phyloP scores from a whole-genome alignment of 1,140 invertebrate genomes.

The Sminthurides bifidus region DNA sequence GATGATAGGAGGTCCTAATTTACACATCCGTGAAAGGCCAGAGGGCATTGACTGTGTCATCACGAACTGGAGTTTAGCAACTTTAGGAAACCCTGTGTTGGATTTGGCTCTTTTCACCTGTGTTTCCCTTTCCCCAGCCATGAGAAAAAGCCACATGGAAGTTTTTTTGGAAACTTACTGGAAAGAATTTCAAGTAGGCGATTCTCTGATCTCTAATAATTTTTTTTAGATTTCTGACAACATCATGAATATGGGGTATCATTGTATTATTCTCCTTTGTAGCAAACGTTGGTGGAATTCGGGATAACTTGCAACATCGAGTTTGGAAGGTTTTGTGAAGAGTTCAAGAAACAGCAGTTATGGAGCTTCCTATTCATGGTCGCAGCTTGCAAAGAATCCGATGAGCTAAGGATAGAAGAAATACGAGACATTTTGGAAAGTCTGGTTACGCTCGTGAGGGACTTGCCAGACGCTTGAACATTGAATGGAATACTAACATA shows the following conservation, averaged over 20 bases:
- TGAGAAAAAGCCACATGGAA: background rate
- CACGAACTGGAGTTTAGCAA: conserved; percentile 2
- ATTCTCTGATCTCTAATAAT: background rate
- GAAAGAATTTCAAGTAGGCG: background rate
- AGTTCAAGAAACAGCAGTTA: conserved; percentile 1
- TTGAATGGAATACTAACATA: too few species aligned
- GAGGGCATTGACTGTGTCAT: conserved; percentile 1
- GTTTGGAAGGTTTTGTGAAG: background rate
- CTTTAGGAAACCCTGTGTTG: conserved; percentile 2
- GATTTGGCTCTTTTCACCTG: conserved; percentile 7
- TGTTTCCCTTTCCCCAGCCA: background rate
- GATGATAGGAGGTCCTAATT: conserved; percentile 5
- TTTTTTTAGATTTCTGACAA: too few species aligned
- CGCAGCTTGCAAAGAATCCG: conserved; percentile 1
- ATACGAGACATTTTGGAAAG: background rate
- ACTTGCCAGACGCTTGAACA: too few species aligned
- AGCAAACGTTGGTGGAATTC: too few species aligned
- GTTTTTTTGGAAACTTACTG: conserved; percentile 3
- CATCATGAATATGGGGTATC: too few species aligned
- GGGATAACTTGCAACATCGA: too few species aligned
- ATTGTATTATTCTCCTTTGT: too few species aligned
- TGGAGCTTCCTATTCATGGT: background rate
- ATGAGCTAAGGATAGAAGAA: background rate
- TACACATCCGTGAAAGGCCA: background rate
- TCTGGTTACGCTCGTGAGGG: background rate